Base-by-base conservation (phyloP, 2,888 invertebrate species). In the Drosophila meridiana region DNA sequence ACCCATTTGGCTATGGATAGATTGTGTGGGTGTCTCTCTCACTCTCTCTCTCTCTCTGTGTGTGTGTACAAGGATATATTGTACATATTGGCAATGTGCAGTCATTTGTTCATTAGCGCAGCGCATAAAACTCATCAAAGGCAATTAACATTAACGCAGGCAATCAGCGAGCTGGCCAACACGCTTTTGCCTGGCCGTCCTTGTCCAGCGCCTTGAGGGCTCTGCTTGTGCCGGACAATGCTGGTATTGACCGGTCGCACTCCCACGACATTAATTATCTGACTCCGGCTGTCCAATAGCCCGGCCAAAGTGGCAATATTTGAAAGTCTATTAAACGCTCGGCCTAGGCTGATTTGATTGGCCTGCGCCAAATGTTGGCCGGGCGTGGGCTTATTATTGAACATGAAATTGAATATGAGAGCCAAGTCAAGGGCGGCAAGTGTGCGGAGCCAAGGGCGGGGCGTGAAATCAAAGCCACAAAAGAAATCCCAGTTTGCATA, bases 81-180 rank as follows among this genome's bases (percentile, higher is more conserved):
- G 70, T 57, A 77, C 83, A 76, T 85, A 85, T 87, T 82, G 85
- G 66, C 83, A 65, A 78, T 87, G 87, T 85, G 85, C 86, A 86
- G 81, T 77, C 87, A 80, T 83, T 87, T 87, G 88, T 87, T 88
- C 87, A 87, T 88, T 88, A 88, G 83, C 83, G 73, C 78, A 83
- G 80, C 88, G 87, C 83, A 87, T 87, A 87, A 87, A 88, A 88
- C 87, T 87, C 87, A 87, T 87, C 88, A 87, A 82, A 87, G 87
- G 88, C 87, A 87, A 87, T 87, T 88, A 88, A 88, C 87, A 87
- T 87, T 88, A 88, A 85, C 87, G 78, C 82, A 77, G 88, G 87
- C 88, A 87, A 87, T 87, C 88, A 87, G 82, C 74, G 76, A 45
- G 68, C 59, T 42, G 71, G 53, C 57, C 66, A 74, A 32, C 48